These are phyloP conservation scores for Tolypeutes matacus DNA, from an alignment of 2,797 vertebrate genomes.

Conservation along the genomic window DNA sequence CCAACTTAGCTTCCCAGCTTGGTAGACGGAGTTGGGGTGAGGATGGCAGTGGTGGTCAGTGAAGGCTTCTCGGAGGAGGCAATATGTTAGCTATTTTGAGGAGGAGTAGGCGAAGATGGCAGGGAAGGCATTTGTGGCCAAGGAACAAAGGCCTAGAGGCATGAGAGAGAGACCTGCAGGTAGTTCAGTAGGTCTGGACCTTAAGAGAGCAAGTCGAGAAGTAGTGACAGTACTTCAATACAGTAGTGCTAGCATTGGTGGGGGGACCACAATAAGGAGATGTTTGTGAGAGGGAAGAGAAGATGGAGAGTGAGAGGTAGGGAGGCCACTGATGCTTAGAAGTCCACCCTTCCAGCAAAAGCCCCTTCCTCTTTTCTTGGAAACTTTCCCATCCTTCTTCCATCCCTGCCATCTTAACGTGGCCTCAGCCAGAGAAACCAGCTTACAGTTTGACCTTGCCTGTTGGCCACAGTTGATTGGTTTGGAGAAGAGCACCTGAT, in stretches of 20 bases:
- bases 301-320: neutral
- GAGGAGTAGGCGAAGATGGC: neutral
- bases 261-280: neutral
- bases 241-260: neutral
- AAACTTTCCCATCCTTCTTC: neutral
- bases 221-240: neutral
- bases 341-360: neutral
- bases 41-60: neutral
- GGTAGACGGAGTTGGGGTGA: neutral
- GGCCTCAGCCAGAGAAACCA: neutral
- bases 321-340: neutral
- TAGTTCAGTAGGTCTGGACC: neutral
- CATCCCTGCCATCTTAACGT: neutral
- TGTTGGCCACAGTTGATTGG: neutral
- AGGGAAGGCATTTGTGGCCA: neutral
- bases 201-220: neutral
- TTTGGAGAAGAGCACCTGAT: neutral
- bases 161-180: neutral
- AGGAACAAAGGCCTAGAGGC: neutral
- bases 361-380: neutral
- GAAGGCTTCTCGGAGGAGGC: constrained; percentile 3
- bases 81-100: neutral
- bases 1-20: neutral
- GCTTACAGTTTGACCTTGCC: neutral
- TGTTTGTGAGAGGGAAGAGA: neutral